Evolutionary conservation across 2,888 invertebrate species (phyloP).

Genomic region (Scaptodrosophila latifasciaeformis): DNA sequence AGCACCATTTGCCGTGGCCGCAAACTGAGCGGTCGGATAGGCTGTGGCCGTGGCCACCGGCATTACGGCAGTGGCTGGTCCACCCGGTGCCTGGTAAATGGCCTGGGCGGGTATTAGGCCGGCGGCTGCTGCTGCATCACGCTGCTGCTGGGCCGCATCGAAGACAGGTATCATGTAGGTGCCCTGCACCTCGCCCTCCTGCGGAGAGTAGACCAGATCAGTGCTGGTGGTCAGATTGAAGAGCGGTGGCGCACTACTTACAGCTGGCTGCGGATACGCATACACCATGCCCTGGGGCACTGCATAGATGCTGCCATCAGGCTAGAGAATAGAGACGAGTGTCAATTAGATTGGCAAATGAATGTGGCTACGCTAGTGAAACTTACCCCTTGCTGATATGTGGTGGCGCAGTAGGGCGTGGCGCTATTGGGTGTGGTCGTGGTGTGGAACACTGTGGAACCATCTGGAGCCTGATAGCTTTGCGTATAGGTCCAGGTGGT

Average conservation of each 20-base stretch:
- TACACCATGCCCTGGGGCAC: conserved; percentile 75
- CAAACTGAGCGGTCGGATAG: conserved; percentile 72
- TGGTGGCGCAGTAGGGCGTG: conserved; percentile 71
- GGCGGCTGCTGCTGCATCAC: conserved; percentile 47
- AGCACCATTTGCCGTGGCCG: conserved; percentile 62
- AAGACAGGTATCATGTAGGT: conserved; percentile 75
- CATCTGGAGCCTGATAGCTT: conserved; percentile 72
- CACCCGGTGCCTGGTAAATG: conserved; percentile 69
- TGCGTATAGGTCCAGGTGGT: conserved; percentile 72
- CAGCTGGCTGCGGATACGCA: conserved; percentile 72
- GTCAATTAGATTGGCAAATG: no score
- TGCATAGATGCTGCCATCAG: conserved; percentile 75
- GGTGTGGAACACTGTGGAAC: conserved; percentile 72
- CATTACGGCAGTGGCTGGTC: conserved; percentile 69
- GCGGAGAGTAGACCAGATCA: conserved; percentile 43
- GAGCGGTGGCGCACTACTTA: conserved; percentile 44
- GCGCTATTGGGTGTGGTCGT: conserved; percentile 66
- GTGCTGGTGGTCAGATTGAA: conserved; percentile 53
- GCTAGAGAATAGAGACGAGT: conserved; percentile 42
- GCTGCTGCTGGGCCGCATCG: conserved; percentile 72
- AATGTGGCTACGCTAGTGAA: no score
- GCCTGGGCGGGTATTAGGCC: conserved; percentile 71
- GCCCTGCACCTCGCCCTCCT: conserved; percentile 73
- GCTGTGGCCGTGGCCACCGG: conserved; percentile 69
- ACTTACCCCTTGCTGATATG: conserved; percentile 75